Evolutionary conservation across 2,113 vertebrate species (phyloP).

Genomic region (Tauraco erythrolophus): DNA sequence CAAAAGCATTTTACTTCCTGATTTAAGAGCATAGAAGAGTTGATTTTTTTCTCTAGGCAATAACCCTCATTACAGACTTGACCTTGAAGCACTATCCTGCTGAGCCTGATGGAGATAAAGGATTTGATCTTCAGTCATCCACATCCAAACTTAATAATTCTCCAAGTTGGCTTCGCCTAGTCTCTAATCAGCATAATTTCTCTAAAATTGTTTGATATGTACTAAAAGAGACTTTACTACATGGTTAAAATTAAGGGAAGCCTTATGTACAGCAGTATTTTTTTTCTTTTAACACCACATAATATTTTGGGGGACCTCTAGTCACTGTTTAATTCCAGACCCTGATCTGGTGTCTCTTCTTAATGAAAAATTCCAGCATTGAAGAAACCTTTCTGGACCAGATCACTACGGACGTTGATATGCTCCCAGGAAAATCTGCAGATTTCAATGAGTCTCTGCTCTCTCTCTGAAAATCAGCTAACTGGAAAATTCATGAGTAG

Average conservation of each 20-base stretch:
- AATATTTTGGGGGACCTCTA: neutral
- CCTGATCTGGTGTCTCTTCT: accelerated
- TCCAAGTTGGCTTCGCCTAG: neutral
- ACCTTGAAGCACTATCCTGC: neutral
- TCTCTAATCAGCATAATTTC: neutral
- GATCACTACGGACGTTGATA: neutral
- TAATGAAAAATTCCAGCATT: neutral
- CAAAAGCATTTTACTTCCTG: neutral
- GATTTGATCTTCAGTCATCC: neutral
- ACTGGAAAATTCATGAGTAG: neutral
- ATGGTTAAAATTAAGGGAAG: neutral
- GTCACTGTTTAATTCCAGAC: neutral
- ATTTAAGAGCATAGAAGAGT: neutral
- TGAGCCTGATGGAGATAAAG: neutral
- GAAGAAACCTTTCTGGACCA: neutral
- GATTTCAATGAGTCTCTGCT: neutral
- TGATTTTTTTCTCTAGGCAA: neutral
- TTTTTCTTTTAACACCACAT: neutral
- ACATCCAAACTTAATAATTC: neutral
- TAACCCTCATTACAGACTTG: neutral
- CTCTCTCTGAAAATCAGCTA: neutral
- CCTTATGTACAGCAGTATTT: neutral
- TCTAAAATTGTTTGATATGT: neutral
- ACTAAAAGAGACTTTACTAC: neutral
- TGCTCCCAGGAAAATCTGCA: neutral